Conservation (phyloP, 1,140 invertebrate genomes). For the Samia ricini region DNA sequence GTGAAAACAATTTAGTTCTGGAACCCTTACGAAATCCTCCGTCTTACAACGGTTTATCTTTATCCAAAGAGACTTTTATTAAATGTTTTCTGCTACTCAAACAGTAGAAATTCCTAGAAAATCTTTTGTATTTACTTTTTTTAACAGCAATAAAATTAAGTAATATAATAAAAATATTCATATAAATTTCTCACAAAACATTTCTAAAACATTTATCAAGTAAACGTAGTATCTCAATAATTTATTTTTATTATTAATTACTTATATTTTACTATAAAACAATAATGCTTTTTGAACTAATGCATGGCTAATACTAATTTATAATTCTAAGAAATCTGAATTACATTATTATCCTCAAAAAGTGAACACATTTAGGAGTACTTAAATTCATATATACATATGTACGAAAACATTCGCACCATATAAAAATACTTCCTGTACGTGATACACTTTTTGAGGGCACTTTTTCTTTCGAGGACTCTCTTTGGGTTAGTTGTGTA, state of each 20-base stretch:
- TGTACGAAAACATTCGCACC: slow-evolving; percentile 44
- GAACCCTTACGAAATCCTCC: slow-evolving; percentile 40
- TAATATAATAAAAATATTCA: too few species aligned
- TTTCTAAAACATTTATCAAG: not conserved
- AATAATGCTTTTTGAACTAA: not conserved
- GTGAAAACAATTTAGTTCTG: slow-evolving; percentile 40
- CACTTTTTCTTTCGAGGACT: slow-evolving; percentile 40
- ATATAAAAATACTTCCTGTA: slow-evolving; percentile 50
- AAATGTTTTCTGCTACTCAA: slow-evolving; percentile 8
- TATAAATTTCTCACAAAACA: too few species aligned
- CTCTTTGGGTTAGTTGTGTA: slow-evolving; percentile 45
- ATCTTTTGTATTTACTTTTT: not conserved
- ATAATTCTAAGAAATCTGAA: too few species aligned
- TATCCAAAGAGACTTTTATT: slow-evolving; percentile 45
- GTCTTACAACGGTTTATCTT: slow-evolving; percentile 40
- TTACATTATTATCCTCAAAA: too few species aligned
- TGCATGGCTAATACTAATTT: too few species aligned
- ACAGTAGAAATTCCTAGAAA: not conserved
- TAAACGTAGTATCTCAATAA: not conserved
- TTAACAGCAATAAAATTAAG: not conserved
- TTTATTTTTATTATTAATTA: not conserved
- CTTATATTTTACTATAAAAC: not conserved
- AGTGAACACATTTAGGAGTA: slow-evolving; percentile 20
- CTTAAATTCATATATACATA: too few species aligned
- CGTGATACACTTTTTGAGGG: slow-evolving; percentile 38